Evolutionary conservation across 2,888 invertebrate species (phyloP), one percentile per base, ranked within the genome.

Genomic region (Agonopterix arenella): DNA sequence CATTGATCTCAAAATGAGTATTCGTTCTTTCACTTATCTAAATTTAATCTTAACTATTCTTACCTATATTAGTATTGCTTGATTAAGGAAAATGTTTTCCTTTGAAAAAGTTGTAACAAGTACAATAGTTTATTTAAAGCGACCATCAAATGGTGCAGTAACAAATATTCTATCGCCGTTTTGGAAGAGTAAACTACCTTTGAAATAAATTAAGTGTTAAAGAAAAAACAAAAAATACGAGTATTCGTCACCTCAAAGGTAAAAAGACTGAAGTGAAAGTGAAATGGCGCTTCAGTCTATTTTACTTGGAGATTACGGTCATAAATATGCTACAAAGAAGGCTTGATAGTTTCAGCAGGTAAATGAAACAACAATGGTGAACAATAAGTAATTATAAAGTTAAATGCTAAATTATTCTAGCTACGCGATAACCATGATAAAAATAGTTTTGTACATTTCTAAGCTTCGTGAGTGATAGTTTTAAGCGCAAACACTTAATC

Each of bases 1-100:
- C 80, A 84, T 73, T 78, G 75, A 83, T 83, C 84, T 85, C 81
- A 81, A 82, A 82, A 77, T 84, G 85, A 85, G 85, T 85, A 85
- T 84, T 85, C 50, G 76, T 79, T 82, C 64, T 65, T 70, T 76
- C 58, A 60, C 73, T 82, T 84, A 84, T 52, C 76, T 79, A 82
- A 69, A 74, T 71, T 43, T 76, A 68, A 68, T 68, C 68, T 76
- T 84, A 77, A 63, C 76, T 84, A 80, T 63, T 63, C 72, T 78
- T 80, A 79, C 70, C 70, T 79, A 75, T 11, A 43, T 79, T 88
- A 89, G 81, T 89, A 89, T 89, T 89, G 89, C 89, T 89, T 88
- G 81, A 80, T 79, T 71, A 79, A 50, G 84, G 84, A 83, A 84
- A 82, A 75, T 62, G 78, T 68, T 78, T 81, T 80, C 88, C 81